A percentile compares a stretch with the other conserved stretches of the same genome.
Conservation (phyloP, 2,797 vertebrate genomes). For the Nasua narica region DNA sequence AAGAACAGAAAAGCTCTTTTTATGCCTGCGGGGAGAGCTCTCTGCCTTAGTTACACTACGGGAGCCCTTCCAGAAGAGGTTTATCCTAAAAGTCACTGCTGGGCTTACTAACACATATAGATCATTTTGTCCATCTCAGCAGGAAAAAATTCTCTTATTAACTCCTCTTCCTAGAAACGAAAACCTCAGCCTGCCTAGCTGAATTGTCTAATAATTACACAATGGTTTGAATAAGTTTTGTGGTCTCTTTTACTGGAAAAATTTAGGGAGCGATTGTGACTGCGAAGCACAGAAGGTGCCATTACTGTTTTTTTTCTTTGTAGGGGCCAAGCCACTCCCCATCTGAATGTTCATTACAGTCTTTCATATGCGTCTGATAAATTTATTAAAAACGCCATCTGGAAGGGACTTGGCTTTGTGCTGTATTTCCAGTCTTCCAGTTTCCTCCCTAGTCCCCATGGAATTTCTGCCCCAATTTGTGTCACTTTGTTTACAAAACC, state of each 20-base stretch:
- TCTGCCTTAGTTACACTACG: neutral
- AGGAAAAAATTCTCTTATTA: slow-evolving; percentile 51
- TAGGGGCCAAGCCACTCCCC: slow-evolving; percentile 69
- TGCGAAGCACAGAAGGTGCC: slow-evolving; percentile 49
- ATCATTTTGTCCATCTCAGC: neutral
- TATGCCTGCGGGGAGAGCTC: neutral
- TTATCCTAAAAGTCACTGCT: neutral
- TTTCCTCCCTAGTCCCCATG: slow-evolving; percentile 68
- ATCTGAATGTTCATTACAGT: slow-evolving; percentile 77
- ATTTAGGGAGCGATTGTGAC: slow-evolving; percentile 69
- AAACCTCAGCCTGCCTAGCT: neutral
- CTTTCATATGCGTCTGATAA: slow-evolving; percentile 78
- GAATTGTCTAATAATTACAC: slow-evolving; percentile 39
- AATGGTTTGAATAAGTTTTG: slow-evolving; percentile 38
- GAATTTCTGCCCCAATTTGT: slow-evolving; percentile 80
- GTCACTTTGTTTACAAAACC: slow-evolving; percentile 80
- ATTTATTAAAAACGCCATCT: slow-evolving; percentile 86
- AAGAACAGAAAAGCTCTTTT: neutral
- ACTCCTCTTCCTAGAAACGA: slow-evolving; percentile 38
- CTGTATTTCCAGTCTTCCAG: slow-evolving; percentile 65
- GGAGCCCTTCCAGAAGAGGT: neutral
- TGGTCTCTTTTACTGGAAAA: slow-evolving; percentile 37
- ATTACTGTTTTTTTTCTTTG: slow-evolving; percentile 60
- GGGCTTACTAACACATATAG: neutral
- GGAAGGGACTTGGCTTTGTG: slow-evolving; percentile 74